Base-by-base conservation (phyloP, 2,113 vertebrate genomes). In the Rallus limicola region DNA sequence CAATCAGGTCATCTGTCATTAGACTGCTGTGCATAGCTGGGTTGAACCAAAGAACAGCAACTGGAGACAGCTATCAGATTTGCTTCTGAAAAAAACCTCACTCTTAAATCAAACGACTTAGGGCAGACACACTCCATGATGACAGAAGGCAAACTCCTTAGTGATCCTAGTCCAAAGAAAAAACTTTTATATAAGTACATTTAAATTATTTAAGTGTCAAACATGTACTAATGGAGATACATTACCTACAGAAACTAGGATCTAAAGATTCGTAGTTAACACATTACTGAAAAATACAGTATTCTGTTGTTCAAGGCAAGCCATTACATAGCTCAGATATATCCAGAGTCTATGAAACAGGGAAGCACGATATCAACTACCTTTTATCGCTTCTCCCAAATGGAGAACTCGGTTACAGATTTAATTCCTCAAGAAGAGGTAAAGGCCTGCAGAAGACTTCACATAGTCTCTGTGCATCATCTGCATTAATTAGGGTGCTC, bases 81-180 rank as follows among this genome's bases (percentile, higher is more conserved):
- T 58, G 11, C 10, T 83, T 53, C 8, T 1, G 42, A 36, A 55
- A 87, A 87, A 90, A 80, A 16, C 28, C 6, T n/a, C 40, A 29
- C 11, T 60, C 16, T 11, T 55, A 60, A 53, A 36, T 55, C 9
- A 42, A 60, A 72, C 12, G 6, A 38, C 38, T 40, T 24, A 86
- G 18, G 15, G 50, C 6, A 44, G n/a, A 36, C 38, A 34, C 2
- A 55, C 1, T 1, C 18, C 21, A 56, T 3, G 16, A 33, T 2
- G 9, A 18, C 15, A 83, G 38, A 62, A 65, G 3, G 25, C 4
- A 86, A 76, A 77, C 3, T 25, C 79, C 60, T 18, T 9, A 70
- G 28, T 26, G 23, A 69, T 36, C 9, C 3, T 16, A 70, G 5
- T 53, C 28, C 44, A 80, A 90, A 86, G 15, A 67, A 81, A 81